Percentiles rank a stretch among this genome's conserved stretches.
Evolutionary conservation across 2,797 vertebrate species (phyloP).

Genomic region (Pterois miles): DNA sequence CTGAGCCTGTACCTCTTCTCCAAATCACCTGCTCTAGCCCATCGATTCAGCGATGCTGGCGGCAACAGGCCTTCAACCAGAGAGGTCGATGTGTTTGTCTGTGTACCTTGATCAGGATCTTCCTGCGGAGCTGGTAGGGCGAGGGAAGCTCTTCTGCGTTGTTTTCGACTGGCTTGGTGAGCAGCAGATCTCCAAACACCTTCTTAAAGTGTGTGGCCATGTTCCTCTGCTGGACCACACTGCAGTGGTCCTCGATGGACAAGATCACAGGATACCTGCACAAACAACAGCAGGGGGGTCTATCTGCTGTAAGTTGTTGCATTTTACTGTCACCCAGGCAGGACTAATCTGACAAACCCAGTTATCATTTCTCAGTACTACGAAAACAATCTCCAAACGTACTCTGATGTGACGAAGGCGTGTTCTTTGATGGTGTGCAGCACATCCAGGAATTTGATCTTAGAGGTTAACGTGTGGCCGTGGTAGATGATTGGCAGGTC

Average conservation of each 20-base stretch:
- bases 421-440: constrained; percentile 96
- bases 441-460: constrained; percentile 97
- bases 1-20: neutral
- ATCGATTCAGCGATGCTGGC: neutral
- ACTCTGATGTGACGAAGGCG: constrained; percentile 96
- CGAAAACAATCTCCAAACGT: neutral
- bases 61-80: neutral
- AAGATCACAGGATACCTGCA: constrained; percentile 93
- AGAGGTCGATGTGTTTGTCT: too few species aligned
- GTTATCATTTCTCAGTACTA: neutral
- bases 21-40: neutral
- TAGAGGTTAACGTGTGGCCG: constrained; percentile 96
- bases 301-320: neutral
- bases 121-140: constrained; percentile 94
- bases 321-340: neutral
- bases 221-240: constrained; percentile 97
- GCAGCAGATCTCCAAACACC: constrained; percentile 94
- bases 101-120: constrained; percentile 96
- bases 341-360: neutral
- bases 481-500: constrained; percentile 98
- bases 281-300: neutral
- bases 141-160: constrained; percentile 93
- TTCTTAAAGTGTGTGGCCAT: constrained; percentile 96
- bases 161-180: constrained; percentile 94
- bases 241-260: constrained; percentile 98